A percentile compares a stretch with the other conserved stretches of the same genome.
These are phyloP conservation scores for Bambusicola thoracicus DNA, from an alignment of 2,113 vertebrate species.

Conservation along the genomic window DNA sequence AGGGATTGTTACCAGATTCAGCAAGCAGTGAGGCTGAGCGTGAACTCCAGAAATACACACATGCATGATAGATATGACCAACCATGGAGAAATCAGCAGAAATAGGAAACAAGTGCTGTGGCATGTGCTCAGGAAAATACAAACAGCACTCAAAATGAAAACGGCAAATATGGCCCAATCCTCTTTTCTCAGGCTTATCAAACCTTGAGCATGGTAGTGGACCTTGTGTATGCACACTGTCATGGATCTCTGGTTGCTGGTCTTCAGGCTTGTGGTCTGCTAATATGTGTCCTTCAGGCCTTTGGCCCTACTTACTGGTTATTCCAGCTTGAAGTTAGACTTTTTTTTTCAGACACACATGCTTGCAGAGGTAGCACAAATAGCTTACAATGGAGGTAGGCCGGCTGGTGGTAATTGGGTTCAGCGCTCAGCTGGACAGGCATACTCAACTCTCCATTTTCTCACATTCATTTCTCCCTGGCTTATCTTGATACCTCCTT, in stretches of 20 bases:
- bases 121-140: background rate
- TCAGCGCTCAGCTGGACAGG: background rate
- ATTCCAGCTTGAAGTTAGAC: background rate
- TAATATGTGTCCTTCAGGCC: background rate
- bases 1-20: background rate
- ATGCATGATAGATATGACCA: fast-evolving
- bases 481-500: background rate
- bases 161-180: background rate
- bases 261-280: background rate
- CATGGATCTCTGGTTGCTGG: background rate
- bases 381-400: background rate
- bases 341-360: fast-evolving
- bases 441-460: background rate
- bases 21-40: fast-evolving
- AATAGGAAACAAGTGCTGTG: background rate
- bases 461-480: background rate
- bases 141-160: fast-evolving
- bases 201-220: fast-evolving
- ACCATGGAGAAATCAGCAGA: fast-evolving
- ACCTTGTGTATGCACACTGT: fast-evolving
- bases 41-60: too few relatives aligned
- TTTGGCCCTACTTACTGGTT: background rate
- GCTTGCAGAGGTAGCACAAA: background rate
- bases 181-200: background rate
- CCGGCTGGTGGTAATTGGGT: background rate